phyloP scores from a whole-genome alignment of 2,113 vertebrate genomes.

The Salvator merianae region DNA sequence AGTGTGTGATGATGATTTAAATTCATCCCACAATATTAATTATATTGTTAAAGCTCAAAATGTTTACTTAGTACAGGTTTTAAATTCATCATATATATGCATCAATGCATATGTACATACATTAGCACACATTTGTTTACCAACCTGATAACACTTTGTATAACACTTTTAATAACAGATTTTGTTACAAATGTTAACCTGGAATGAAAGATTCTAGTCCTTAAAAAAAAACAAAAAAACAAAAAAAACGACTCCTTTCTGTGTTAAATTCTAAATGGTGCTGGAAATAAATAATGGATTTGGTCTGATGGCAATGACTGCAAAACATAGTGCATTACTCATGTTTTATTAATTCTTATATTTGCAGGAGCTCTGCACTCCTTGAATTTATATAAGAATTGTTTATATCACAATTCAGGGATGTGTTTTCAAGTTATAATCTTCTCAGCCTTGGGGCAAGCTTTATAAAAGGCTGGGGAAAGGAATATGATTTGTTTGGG shows the following conservation, averaged over 20 bases:
- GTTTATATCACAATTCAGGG: not conserved
- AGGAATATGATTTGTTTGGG: conserved; percentile 8
- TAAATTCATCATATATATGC: not conserved
- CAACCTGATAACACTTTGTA: not conserved
- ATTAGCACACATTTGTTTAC: conserved; percentile 19
- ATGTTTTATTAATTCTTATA: conserved; percentile 29
- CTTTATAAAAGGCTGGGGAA: not conserved
- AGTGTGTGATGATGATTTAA: not conserved
- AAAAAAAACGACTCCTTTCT: conserved; percentile 3
- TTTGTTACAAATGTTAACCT: conserved; percentile 35
- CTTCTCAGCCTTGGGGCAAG: conserved; percentile 9
- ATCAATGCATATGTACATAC: conserved; percentile 2
- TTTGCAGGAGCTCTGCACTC: not conserved
- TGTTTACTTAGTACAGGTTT: not conserved
- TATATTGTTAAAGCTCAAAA: conserved; percentile 30
- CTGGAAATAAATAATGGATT: conserved; percentile 24
- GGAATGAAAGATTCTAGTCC: conserved; percentile 22
- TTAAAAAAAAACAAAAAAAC: not conserved
- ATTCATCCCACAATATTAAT: conserved; percentile 5
- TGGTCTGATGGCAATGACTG: conserved; percentile 9
- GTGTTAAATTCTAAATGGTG: conserved; percentile 16
- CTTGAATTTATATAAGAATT: conserved; percentile 14
- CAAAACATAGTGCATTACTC: not conserved
- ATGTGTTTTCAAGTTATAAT: conserved; percentile 13
- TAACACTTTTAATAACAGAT: not conserved